A percentile compares a stretch with the other conserved stretches of the same genome.
phyloP scores from a whole-genome alignment of 2,797 vertebrate species.

The Melanotaenia boesemani region DNA sequence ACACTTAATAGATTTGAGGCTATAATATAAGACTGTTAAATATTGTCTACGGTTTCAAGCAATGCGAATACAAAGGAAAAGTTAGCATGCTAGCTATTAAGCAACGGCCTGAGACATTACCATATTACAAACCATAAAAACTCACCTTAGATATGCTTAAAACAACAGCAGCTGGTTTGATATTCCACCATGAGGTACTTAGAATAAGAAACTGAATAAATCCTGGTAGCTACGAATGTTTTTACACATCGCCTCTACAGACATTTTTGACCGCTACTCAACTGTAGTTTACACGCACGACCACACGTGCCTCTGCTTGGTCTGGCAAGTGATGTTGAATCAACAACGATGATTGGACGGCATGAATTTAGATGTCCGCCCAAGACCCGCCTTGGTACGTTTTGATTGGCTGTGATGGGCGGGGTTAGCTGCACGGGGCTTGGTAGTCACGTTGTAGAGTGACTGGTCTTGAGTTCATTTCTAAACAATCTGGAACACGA shows the following conservation, averaged over 20 bases:
- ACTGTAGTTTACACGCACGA: slow-evolving; percentile 73
- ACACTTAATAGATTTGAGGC: neutral
- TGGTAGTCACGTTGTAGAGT: slow-evolving; percentile 74
- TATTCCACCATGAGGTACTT: neutral
- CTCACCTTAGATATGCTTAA: slow-evolving; percentile 23
- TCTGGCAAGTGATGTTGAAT: slow-evolving; percentile 17
- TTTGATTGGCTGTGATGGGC: slow-evolving; percentile 65
- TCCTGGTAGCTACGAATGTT: neutral
- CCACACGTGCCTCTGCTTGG: slow-evolving; percentile 73
- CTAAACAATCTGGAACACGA: slow-evolving; percentile 53
- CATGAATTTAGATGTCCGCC: fast-evolving
- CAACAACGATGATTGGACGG: slow-evolving; percentile 59
- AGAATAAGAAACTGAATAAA: neutral
- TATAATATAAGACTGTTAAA: neutral
- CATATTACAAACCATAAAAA: neutral
- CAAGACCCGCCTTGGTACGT: fast-evolving
- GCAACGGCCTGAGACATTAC: neutral
- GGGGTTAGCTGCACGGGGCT: slow-evolving; percentile 72
- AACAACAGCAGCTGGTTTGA: too few species aligned
- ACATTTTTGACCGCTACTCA: slow-evolving; percentile 27
- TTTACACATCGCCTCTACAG: neutral
- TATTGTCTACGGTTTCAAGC: neutral
- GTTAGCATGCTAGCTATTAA: slow-evolving; percentile 24
- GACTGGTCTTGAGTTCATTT: slow-evolving; percentile 58
- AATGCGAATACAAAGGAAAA: neutral